Conservation (phyloP, 2,888 invertebrate genomes). For the Pediacus dermestoides region DNA sequence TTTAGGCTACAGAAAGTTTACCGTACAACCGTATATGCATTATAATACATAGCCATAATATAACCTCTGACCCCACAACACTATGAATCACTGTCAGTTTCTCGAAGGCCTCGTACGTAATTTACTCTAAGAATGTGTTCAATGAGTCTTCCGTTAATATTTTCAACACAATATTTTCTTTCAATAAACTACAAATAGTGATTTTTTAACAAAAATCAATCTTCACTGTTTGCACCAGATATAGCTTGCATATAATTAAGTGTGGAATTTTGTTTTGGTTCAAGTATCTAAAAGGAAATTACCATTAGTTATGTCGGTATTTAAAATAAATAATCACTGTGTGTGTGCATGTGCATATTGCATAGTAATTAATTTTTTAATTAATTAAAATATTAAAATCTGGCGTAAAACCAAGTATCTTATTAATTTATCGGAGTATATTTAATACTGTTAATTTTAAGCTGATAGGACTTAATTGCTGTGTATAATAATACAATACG, state of each 20-base stretch:
- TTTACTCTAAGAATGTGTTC: slow-evolving; percentile 19
- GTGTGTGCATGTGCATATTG: too few species aligned
- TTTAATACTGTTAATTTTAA: slow-evolving; percentile 29
- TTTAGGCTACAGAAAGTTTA: slow-evolving; percentile 14
- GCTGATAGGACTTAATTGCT: slow-evolving; percentile 20
- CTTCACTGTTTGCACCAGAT: too few species aligned
- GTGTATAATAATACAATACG: slow-evolving; percentile 28
- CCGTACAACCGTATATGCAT: slow-evolving; percentile 13
- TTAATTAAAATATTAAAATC: too few species aligned
- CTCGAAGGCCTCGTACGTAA: slow-evolving; percentile 16
- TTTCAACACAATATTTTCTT: slow-evolving; percentile 11
- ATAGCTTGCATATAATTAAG: too few species aligned
- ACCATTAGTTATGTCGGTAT: too few species aligned
- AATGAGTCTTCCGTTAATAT: slow-evolving; percentile 15
- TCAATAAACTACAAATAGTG: slow-evolving; percentile 6
- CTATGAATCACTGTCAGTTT: slow-evolving; percentile 22
- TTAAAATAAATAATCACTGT: too few species aligned
- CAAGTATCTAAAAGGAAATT: too few species aligned
- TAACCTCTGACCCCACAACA: slow-evolving; percentile 16
- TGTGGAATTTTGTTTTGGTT: too few species aligned
- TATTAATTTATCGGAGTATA: too few species aligned
- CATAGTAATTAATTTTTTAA: too few species aligned
- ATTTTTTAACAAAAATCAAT: too few species aligned
- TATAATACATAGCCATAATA: slow-evolving; percentile 14
- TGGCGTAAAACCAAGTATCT: too few species aligned